A percentile compares a stretch with the other conserved stretches of the same genome.
Evolutionary conservation across 2,113 vertebrate species (phyloP).

Genomic region (Antigone vipio): DNA sequence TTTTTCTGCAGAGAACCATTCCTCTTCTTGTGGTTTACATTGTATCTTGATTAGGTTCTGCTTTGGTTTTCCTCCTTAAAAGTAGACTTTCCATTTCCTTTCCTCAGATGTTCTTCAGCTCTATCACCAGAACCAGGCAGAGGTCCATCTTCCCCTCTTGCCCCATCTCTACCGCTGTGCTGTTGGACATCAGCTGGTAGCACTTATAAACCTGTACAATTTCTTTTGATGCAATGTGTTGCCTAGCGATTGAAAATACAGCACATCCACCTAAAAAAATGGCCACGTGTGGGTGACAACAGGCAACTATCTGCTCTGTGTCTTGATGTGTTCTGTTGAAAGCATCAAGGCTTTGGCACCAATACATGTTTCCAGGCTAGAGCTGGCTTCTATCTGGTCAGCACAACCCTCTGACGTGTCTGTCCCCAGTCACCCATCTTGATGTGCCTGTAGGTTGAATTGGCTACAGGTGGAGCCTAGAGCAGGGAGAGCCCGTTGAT

Average conservation of each 20-base stretch:
- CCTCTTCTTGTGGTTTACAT: background rate
- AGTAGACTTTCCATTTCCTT: background rate
- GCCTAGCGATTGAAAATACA: background rate
- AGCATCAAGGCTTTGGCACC: background rate
- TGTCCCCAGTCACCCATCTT: background rate
- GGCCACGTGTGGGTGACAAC: background rate
- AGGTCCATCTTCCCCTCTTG: background rate
- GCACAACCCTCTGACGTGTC: background rate
- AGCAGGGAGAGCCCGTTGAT: background rate
- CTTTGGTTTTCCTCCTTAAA: background rate
- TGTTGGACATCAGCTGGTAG: background rate
- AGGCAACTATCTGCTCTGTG: background rate
- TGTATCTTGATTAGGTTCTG: background rate
- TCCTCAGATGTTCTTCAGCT: background rate
- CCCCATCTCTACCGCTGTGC: background rate
- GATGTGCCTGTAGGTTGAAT: background rate
- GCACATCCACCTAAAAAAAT: background rate
- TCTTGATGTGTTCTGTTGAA: background rate
- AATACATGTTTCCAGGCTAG: background rate
- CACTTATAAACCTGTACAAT: background rate
- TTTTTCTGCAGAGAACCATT: background rate
- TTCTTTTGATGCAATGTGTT: background rate
- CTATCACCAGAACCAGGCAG: background rate
- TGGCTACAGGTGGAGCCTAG: background rate
- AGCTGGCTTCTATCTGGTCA: background rate